Evolutionary conservation across 2,113 vertebrate genomes (phyloP).

Genomic region (Tautogolabrus adspersus): DNA sequence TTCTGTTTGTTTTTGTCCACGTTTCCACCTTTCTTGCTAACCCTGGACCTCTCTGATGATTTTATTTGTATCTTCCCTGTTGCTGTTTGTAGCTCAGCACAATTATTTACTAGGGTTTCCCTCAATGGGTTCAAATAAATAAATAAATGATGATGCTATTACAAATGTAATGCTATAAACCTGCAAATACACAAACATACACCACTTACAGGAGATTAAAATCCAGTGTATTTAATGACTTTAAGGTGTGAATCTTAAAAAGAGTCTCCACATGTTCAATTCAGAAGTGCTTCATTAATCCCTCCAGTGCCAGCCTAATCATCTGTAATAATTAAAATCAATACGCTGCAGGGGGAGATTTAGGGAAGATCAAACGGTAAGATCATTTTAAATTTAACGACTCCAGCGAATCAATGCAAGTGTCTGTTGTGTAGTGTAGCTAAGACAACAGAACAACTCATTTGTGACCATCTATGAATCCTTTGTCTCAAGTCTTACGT

Average conservation of each 20-base stretch:
- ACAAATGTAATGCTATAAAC: conserved; percentile 2
- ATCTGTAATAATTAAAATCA: conserved; percentile 26
- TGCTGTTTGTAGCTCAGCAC: too few species aligned
- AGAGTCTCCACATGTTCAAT: not conserved
- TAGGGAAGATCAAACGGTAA: not conserved
- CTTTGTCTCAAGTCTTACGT: conserved; percentile 76
- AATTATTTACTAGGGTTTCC: too few species aligned
- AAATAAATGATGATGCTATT: too few species aligned
- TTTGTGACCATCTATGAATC: conserved; percentile 62
- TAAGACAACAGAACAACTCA: conserved; percentile 56
- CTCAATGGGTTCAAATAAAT: too few species aligned
- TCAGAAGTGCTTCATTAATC: not conserved
- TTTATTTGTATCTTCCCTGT: too few species aligned
- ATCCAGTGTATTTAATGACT: not conserved
- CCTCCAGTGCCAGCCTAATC: not conserved
- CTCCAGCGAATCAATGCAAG: not conserved
- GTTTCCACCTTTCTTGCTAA: too few species aligned
- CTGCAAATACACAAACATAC: not conserved
- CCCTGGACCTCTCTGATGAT: too few species aligned
- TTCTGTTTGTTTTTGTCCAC: too few species aligned
- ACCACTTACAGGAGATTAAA: not conserved
- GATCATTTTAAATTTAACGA: conserved; percentile 7
- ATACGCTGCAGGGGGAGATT: conserved; percentile 15
- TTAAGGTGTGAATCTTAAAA: not conserved
- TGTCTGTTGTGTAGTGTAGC: conserved; percentile 3